phyloP scores from a whole-genome alignment of 2,797 vertebrate genomes.

The Streptopelia turtur region DNA sequence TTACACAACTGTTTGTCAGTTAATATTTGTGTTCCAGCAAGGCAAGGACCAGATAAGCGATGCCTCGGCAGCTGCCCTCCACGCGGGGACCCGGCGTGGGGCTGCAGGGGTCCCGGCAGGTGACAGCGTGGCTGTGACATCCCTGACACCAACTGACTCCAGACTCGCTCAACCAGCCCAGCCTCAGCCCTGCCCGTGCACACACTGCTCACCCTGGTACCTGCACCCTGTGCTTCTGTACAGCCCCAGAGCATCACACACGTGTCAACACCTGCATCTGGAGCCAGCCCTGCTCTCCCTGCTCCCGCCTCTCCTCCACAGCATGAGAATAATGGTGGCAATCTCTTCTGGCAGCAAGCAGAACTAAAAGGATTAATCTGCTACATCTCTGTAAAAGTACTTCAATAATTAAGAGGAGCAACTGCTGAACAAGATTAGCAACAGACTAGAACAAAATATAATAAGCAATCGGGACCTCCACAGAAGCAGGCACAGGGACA shows the following conservation, averaged over 20 bases:
- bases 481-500: not conserved
- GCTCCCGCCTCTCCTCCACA: not conserved
- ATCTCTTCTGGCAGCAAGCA: constrained; percentile 41
- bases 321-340: not conserved
- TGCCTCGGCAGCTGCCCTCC: not conserved
- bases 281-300: not conserved
- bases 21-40: constrained; percentile 49
- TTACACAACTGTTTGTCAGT: constrained; percentile 50
- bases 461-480: not conserved
- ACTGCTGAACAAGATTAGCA: constrained; percentile 61
- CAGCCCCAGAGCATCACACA: not conserved
- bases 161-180: rapidly evolving
- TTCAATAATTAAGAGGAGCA: constrained; percentile 61
- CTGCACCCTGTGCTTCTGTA: rapidly evolving
- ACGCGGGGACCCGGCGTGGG: rapidly evolving
- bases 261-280: rapidly evolving
- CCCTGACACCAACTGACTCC: not conserved
- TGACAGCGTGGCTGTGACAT: not conserved
- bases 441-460: constrained; percentile 32
- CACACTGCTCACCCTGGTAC: rapidly evolving
- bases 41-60: constrained; percentile 26
- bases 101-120: not conserved
- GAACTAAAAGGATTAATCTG: constrained; percentile 63
- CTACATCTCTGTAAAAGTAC: constrained; percentile 48
- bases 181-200: rapidly evolving